Percentiles rank a stretch among this genome's conserved stretches.
phyloP scores from a whole-genome alignment of 2,888 invertebrate genomes.

The Protophormia terraenovae region DNA sequence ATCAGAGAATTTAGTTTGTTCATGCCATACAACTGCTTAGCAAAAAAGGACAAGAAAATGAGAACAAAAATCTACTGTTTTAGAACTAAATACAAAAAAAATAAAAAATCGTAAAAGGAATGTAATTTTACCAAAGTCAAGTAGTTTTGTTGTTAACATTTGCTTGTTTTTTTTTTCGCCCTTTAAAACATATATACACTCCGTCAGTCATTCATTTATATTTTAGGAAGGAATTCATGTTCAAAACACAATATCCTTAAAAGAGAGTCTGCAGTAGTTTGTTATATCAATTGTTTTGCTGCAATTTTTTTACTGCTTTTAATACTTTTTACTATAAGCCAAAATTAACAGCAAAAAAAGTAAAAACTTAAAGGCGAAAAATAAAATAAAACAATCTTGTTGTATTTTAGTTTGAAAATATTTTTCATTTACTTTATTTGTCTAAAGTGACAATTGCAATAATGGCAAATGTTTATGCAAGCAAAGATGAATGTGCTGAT shows the following conservation, averaged over 20 bases:
- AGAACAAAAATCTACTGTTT: slow-evolving; percentile 18
- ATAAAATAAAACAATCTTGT: slow-evolving; percentile 33
- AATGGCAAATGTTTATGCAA: slow-evolving; percentile 43
- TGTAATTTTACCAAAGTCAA: slow-evolving; percentile 61
- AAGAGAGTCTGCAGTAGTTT: slow-evolving; percentile 1
- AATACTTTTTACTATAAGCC: no score
- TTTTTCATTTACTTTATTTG: slow-evolving; percentile 64
- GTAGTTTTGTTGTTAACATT: slow-evolving; percentile 46
- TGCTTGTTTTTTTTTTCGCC: neutral
- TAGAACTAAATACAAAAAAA: slow-evolving; percentile 17
- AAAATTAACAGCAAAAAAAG: slow-evolving; percentile 38
- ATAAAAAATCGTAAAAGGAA: slow-evolving; percentile 12
- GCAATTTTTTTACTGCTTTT: slow-evolving; percentile 35
- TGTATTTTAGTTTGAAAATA: slow-evolving; percentile 26
- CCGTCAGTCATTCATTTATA: slow-evolving; percentile 34
- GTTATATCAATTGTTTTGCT: slow-evolving; percentile 10
- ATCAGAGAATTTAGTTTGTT: slow-evolving; percentile 34
- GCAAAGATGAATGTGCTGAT: slow-evolving; percentile 44
- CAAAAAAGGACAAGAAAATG: neutral
- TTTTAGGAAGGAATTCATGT: slow-evolving; percentile 45
- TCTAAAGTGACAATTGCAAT: slow-evolving; percentile 66
- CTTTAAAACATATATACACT: slow-evolving; percentile 10
- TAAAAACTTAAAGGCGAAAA: slow-evolving; percentile 26
- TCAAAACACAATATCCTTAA: slow-evolving; percentile 14
- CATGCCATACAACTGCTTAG: neutral